These are phyloP conservation scores for Atractosteus spatula DNA, from an alignment of 2,113 vertebrate genomes.

Conservation along the genomic window DNA sequence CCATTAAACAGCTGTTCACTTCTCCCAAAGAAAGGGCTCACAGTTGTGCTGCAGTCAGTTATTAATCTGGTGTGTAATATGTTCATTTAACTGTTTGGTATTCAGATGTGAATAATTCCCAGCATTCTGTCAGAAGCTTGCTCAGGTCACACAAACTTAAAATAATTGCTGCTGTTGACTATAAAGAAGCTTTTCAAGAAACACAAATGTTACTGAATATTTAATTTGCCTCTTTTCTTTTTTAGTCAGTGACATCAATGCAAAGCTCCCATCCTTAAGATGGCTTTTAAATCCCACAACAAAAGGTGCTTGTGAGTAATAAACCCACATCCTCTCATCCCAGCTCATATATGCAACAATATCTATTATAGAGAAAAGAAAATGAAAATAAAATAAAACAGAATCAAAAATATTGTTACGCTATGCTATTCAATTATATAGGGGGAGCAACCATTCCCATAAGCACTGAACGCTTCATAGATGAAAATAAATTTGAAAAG, in stretches of 20 bases:
- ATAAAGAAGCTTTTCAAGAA: neutral
- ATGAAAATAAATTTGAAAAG: conserved; percentile 44
- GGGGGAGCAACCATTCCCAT: conserved; percentile 33
- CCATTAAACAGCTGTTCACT: conserved; percentile 20
- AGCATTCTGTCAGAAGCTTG: neutral
- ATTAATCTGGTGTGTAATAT: conserved; percentile 11
- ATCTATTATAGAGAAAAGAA: conserved; percentile 7
- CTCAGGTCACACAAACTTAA: no score
- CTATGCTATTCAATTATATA: conserved; percentile 39
- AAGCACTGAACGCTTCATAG: conserved; percentile 35
- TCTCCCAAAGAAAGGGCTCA: neutral
- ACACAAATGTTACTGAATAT: conserved; percentile 23
- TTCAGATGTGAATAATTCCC: conserved; percentile 6
- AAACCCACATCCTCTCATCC: conserved; percentile 24
- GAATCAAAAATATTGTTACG: conserved; percentile 21
- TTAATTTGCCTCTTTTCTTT: neutral
- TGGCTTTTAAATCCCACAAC: conserved; percentile 25
- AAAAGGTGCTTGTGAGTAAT: conserved; percentile 24
- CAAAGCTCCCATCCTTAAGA: conserved; percentile 25
- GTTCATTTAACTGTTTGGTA: conserved; percentile 14
- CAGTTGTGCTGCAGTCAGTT: neutral
- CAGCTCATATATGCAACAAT: conserved; percentile 16
- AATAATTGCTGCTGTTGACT: no score
- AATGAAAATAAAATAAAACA: neutral
- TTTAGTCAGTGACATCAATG: conserved; percentile 25